Base-by-base conservation (phyloP, 2,888 invertebrate species). In the Steromphala cineraria region DNA sequence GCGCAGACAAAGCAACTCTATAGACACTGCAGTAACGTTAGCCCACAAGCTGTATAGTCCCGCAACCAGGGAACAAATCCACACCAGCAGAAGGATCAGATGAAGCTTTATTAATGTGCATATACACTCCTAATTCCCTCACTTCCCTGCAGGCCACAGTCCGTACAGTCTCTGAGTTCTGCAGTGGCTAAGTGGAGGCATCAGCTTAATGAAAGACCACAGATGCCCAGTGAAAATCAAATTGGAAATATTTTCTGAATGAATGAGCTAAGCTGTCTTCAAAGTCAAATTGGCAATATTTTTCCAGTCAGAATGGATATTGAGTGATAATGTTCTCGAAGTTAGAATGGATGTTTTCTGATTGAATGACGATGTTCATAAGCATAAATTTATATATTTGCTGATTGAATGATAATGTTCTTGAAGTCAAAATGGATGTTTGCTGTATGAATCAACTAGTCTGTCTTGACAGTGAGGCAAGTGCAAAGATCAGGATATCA, bases 51-150 rank as follows among this genome's bases (percentile, higher is more conserved):
- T 46, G 46, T 5, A 46, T 5, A 24, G 28, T 24, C 28, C 62
- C 5, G 13, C 24, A 28, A 10, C 62, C 15, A 28, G 62, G 62
- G 62, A 62, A 28, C 28, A 28, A 21, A 56, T 28, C 62, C 62
- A 62, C 28, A 28, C 62, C 62, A 24, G 24, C 62, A 62, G 10
- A 24, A 62, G 28, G 24, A 62, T 62, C 62, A 24, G 28, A 62
- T 62, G 62, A 24, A 62, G 62, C 28, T 62, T 28, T 62, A 62
- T 62, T 62, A 62, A 62, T 62, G 62, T 62, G 62, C 62, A 62
- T 62, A 62, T 62, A 62, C 62, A 62, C 62, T 21, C 13, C 62
- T 62, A 62, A 62, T 62, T 28, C 28, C 62, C 28, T 28, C 24
- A n/a, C 10, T 15, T 10, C 62, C 62, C 62, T 62, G 28, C 62